These are phyloP conservation scores for Ictidomys tridecemlineatus DNA, from an alignment of 2,113 vertebrate genomes.

Conservation along the genomic window DNA sequence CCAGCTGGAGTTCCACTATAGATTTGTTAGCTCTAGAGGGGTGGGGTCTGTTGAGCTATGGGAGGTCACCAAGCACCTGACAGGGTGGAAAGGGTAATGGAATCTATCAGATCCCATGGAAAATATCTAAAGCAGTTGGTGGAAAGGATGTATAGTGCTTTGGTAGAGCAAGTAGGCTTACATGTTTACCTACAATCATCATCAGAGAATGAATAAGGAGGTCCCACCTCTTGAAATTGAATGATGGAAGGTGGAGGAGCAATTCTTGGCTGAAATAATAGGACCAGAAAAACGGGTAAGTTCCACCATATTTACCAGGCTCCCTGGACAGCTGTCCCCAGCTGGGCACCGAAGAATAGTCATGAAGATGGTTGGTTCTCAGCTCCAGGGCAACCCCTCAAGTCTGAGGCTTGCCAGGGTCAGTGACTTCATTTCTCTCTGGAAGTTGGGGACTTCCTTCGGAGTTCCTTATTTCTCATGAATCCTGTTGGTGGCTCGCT, in stretches of 20 bases:
- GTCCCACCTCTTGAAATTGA: background rate
- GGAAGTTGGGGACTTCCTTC: background rate
- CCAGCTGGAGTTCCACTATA: background rate
- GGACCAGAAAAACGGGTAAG: background rate
- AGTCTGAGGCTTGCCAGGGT: background rate
- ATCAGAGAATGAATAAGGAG: background rate
- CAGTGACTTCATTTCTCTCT: background rate
- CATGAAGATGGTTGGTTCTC: accelerated
- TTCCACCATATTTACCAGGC: no score
- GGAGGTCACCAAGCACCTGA: background rate
- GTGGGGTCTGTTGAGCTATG: background rate
- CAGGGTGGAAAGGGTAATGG: background rate
- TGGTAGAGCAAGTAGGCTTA: background rate
- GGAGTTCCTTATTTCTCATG: background rate
- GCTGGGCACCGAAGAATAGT: background rate
- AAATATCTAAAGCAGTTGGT: background rate
- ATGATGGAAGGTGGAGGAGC: background rate
- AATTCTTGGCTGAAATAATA: background rate
- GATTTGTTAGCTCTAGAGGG: background rate
- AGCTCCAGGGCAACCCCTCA: background rate
- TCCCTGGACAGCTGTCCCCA: accelerated
- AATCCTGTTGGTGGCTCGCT: background rate
- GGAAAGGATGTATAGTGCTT: background rate
- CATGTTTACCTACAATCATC: background rate
- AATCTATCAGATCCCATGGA: background rate